Conservation (phyloP, 1,140 invertebrate genomes). For the Drosophila navojoa region DNA sequence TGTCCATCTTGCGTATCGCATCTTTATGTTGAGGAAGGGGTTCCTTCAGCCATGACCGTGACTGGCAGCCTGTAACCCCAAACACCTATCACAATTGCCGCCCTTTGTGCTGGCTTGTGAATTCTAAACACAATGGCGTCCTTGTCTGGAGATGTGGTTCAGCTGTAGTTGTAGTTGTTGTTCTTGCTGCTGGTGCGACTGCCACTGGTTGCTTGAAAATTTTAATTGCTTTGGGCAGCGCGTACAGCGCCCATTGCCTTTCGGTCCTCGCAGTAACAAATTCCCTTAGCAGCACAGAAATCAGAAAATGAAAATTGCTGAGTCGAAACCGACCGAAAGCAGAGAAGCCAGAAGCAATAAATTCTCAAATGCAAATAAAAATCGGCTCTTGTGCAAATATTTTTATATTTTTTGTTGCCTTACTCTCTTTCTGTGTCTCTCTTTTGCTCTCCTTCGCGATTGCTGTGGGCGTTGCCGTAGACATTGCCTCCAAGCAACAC, state of each 20-base stretch:
- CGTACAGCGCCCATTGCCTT: conserved; percentile 21
- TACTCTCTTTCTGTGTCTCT: conserved; percentile 7
- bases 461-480: conserved; percentile 43
- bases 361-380: conserved; percentile 73
- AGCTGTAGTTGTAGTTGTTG: conserved; percentile 40
- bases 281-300: conserved; percentile 55
- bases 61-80: conserved; percentile 64
- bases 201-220: conserved; percentile 40
- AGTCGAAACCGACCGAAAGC: conserved; percentile 22
- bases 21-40: conserved; percentile 14
- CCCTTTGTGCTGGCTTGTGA: conserved; percentile 37
- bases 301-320: conserved; percentile 51
- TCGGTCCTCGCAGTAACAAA: conserved; percentile 23
- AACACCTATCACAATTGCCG: conserved; percentile 35
- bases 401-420: conserved; percentile 31
- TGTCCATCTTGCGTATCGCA: not conserved
- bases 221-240: conserved; percentile 67
- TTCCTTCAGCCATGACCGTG: conserved; percentile 63
- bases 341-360: conserved; percentile 57
- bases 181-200: conserved; percentile 22
- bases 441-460: not conserved
- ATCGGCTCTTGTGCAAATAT: conserved; percentile 40
- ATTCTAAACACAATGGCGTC: conserved; percentile 52
- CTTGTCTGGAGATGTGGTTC: conserved; percentile 37
- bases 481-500: conserved; percentile 4